Conservation (phyloP, 2,888 invertebrate species). For the Blastobasis lacticolella region DNA sequence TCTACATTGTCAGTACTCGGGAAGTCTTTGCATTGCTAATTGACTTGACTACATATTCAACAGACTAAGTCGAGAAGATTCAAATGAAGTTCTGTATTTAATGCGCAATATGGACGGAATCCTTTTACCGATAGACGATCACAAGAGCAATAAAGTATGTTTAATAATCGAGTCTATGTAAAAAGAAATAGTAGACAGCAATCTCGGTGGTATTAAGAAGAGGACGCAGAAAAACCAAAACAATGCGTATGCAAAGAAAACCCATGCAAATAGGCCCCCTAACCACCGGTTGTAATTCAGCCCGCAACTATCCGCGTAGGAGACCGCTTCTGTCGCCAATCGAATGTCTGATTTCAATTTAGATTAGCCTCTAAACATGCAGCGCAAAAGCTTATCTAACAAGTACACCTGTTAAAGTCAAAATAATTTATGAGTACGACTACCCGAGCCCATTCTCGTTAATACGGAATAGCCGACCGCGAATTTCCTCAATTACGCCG, state of each 20-base stretch:
- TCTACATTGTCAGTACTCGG: conserved; percentile 1
- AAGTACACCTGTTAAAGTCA: conserved; percentile 68
- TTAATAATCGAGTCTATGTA: too few species aligned
- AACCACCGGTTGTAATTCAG: neutral
- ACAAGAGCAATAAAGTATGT: too few species aligned
- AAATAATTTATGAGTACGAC: conserved; percentile 60
- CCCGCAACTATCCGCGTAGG: conserved; percentile 35
- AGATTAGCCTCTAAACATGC: conserved; percentile 67
- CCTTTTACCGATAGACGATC: too few species aligned
- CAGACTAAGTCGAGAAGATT: too few species aligned
- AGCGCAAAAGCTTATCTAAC: conserved; percentile 66
- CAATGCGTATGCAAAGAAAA: too few species aligned
- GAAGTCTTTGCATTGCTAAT: neutral
- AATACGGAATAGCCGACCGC: conserved; percentile 21
- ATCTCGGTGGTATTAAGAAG: too few species aligned
- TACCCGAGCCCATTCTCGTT: conserved; percentile 30
- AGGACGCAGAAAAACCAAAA: too few species aligned
- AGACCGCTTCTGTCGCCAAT: conserved; percentile 61
- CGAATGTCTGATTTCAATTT: conserved; percentile 72
- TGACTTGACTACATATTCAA: neutral
- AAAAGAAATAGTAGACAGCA: too few species aligned
- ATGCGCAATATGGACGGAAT: too few species aligned
- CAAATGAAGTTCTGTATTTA: too few species aligned
- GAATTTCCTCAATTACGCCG: conserved; percentile 20
- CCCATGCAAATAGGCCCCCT: neutral